These are phyloP conservation scores for Schizopygopsis pylzovi DNA, from an alignment of 2,797 vertebrate genomes.

Conservation along the genomic window DNA sequence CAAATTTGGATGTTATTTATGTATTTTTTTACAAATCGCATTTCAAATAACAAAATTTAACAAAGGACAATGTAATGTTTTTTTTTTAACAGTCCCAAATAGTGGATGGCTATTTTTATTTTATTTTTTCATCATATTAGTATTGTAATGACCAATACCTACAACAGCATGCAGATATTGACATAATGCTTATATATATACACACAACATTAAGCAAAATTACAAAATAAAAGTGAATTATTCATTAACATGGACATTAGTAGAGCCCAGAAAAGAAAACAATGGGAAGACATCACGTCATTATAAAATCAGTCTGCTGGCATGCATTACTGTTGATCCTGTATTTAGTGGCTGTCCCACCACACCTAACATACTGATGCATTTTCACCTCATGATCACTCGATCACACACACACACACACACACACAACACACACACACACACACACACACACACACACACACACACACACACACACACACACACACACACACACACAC, in stretches of 20 bases:
- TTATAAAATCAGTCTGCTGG: not conserved
- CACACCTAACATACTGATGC: slow-evolving; percentile 13
- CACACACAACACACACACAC: no score
- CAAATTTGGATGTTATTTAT: not conserved
- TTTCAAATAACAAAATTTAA: not conserved
- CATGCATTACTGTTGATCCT: slow-evolving; percentile 5
- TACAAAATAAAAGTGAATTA: not conserved
- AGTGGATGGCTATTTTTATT: not conserved
- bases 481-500: no score
- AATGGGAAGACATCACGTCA: not conserved
- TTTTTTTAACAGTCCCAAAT: not conserved
- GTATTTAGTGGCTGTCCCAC: not conserved
- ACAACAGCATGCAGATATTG: not conserved
- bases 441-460: no score
- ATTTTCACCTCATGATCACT: not conserved
- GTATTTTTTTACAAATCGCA: not conserved
- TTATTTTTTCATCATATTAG: not conserved
- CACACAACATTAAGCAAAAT: not conserved
- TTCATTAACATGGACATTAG: not conserved
- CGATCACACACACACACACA: no score
- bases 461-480: no score
- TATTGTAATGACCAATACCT: not conserved
- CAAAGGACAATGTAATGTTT: not conserved
- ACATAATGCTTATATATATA: not conserved
- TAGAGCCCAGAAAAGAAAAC: not conserved